These are phyloP conservation scores for Eumaeus atala DNA, from an alignment of 1,140 invertebrate genomes.

Conservation along the genomic window DNA sequence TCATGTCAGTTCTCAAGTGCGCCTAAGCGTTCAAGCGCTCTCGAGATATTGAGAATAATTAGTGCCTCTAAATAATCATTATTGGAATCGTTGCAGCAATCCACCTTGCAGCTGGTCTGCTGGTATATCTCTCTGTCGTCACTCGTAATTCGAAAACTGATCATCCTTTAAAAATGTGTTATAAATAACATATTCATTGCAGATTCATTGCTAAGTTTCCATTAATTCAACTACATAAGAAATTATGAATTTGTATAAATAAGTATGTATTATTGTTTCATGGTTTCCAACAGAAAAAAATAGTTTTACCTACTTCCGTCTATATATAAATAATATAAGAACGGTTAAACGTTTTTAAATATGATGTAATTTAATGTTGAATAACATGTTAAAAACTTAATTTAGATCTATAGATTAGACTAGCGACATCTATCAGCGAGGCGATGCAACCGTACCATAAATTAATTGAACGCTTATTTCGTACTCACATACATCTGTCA, in stretches of 20 bases:
- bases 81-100: constrained; percentile 5
- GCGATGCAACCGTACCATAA: neutral
- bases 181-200: neutral
- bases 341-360: no score
- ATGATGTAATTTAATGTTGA: neutral
- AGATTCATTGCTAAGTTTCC: neutral
- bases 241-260: no score
- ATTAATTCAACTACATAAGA: neutral
- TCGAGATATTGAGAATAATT: neutral
- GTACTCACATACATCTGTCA: constrained; percentile 49
- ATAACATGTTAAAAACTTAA: neutral
- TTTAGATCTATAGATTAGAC: no score
- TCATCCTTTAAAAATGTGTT: neutral
- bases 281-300: neutral
- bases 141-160: no score
- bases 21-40: constrained; percentile 14
- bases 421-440: neutral
- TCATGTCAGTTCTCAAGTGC: constrained; percentile 1
- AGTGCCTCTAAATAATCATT: constrained; percentile 5
- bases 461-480: constrained; percentile 26
- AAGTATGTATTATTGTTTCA: no score
- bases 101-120: neutral
- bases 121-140: neutral
- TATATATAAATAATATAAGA: neutral
- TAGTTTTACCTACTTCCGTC: neutral